Evolutionary conservation across 1,140 invertebrate species (phyloP), one percentile per base, ranked within the genome.

Genomic region (Antheraea mylitta): DNA sequence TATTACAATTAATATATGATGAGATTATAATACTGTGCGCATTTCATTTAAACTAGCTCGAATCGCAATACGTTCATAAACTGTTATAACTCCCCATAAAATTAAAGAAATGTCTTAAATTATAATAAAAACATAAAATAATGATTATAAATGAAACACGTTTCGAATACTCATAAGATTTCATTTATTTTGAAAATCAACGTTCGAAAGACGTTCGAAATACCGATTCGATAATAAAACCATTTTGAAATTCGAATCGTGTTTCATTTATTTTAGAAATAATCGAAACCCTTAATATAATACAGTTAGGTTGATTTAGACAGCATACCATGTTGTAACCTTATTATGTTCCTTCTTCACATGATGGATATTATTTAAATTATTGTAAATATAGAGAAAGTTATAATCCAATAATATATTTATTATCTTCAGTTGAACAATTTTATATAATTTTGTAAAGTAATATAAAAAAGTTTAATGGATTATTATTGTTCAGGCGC

Each of bases 21-120:
- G 82, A 81, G 67, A 75, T 76, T 69, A 79, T 68, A 73, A 83
- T 74, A 79, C 82, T 87, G 87, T 89, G 87, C 85, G 87, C 83
- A 82, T 89, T 81, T 82, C 80, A 79, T 85, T 87, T 81, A 79
- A 70, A 78, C 84, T 87, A 83, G 75, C 82, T 79, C 70, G 76
- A 82, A 78, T 80, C 81, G 79, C 70, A 73, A 77, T 75, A 85
- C 77, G 74, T 79, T 75, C 79, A 81, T 81, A 83, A 81, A 83
- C 77, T 65, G 64, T 68, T 53, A 13, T 53, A 16, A 13, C 16
- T 53, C 5, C 45, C 11, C 45, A 16, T n/a, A 16, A 38, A 59
- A 48, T 11, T n/a, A 53, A 53, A 53, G 13, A 53, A 0, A 16
- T 53, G 10, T 16, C 16, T 6, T 53, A 53, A 53, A 16, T 16